Evolutionary conservation across 2,113 vertebrate species (phyloP).

Genomic region (Epinephelus moara): DNA sequence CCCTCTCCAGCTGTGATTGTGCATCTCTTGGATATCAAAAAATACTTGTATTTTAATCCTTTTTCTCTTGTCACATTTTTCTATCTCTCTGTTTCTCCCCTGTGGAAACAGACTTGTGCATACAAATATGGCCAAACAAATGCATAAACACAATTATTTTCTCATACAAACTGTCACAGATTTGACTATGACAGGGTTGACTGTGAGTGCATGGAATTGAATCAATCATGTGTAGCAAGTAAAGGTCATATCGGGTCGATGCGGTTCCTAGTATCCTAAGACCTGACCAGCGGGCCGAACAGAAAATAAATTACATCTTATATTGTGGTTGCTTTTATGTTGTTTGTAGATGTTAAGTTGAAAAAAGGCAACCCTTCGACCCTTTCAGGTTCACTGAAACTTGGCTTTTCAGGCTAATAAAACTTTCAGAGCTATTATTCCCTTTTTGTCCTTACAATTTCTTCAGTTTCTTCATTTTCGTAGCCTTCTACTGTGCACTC

Average conservation of each 20-base stretch:
- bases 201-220: neutral
- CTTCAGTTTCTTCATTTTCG: neutral
- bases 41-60: conserved; percentile 19
- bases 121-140: conserved; percentile 1
- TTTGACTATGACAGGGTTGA: neutral
- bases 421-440: neutral
- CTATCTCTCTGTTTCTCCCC: neutral
- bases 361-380: neutral
- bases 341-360: neutral
- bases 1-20: conserved; percentile 20
- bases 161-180: neutral
- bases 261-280: neutral
- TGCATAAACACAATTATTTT: neutral
- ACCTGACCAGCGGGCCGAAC: neutral
- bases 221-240: neutral
- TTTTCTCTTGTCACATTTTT: neutral
- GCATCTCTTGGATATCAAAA: conserved; percentile 8
- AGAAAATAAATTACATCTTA: neutral
- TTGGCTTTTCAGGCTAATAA: neutral
- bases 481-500: too few relatives aligned
- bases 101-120: neutral
- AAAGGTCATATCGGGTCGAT: neutral
- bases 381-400: neutral
- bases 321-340: neutral
- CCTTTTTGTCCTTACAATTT: neutral